Evolutionary conservation across 1,140 invertebrate species (phyloP), one percentile per base, ranked within the genome.

Genomic region (Globodera rostochiensis): DNA sequence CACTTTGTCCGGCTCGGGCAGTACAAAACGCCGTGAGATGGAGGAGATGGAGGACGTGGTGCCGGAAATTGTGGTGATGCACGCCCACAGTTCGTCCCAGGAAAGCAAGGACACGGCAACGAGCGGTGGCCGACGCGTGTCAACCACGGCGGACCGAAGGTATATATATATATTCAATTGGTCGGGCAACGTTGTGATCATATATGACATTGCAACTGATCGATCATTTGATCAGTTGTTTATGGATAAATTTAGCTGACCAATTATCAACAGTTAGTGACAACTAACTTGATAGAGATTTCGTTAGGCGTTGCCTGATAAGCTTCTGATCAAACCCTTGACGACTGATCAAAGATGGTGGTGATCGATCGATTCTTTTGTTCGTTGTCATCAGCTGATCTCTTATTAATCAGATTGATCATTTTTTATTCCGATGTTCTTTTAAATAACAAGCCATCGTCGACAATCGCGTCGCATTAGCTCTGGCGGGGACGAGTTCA

Each of bases 61-160:
- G 21, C 85, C 86, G 19, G 85, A 86, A 57, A 87, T 86, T 77
- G 86, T 86, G 21, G 77, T 86, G 21, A 87, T 86, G 84, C 84
- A 85, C 70, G 75, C 86, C 21, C 60, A 83, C 25, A 79, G 85
- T 67, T 86, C 85, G n/a, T 85, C 83, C 21, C 21, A 64, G 7
- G 84, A 84, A 25, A 84, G 80, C 25, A 70, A 57, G 15, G 83
- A 84, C n/a, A 81, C 82, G 21, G 21, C 45, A 9, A n/a, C 79
- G 49, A 80, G 80, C 69, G 73, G 81, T 19, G 50, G 80, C 15
- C 9, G 77, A 66, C 7, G 69, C 57, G 57, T 60, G 57, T 60
- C 57, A 15, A 60, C 57, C 11, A 15, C 57, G 5, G 57, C 57
- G 57, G 57, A 60, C 11, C 1, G 15, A 19, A 15, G 57, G 57